Evolutionary conservation across 2,797 vertebrate genomes (phyloP), one percentile per base, ranked within the genome.

Genomic region (Coccyzus lansbergi): DNA sequence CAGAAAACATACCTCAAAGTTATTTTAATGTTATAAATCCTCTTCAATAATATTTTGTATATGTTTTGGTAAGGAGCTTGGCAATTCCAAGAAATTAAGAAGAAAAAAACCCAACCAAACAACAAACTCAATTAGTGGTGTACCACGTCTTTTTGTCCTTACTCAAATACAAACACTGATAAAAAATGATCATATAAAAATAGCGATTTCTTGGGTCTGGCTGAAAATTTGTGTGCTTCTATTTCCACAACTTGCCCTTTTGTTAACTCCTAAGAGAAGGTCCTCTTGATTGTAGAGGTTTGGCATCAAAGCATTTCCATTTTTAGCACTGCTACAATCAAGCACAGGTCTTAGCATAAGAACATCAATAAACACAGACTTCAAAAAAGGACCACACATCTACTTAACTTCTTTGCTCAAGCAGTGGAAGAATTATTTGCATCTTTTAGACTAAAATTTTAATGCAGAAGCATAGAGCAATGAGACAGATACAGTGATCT

Each of bases 31-130:
- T 42, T 83, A 91, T 67, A 49, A 75, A 85, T 12, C 44, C 65
- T 75, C 34, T 59, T 63, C 62, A 53, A 46, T 67, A 85, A 63
- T 58, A 25, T 92, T 96, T 88, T 69, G n/a, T 36, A 52, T 29
- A 59, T 90, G 81, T 46, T 97, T 95, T 91, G 68, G 60, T 81
- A 65, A 79, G 78, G 49, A 72, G 70, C n/a, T 84, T 91, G 93
- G 64, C 70, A 62, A 55, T 91, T 75, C 15, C 62, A 77, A 95
- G 59, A 58, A 95, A 96, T 10, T 94, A 64, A 74, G 83, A 94
- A 70, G 95, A 86, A 76, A 67, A 93, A 93, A 34, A 56, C 17
- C 4, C 46, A 48, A 48, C 8, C 46, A 48, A 48, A 12, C 21
- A 22, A 10, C 46, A 76, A 53, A 90, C 33, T 59, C 92, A 84